phyloP scores from a whole-genome alignment of 1,140 invertebrate species.

The Catajapyx aquilonaris region DNA sequence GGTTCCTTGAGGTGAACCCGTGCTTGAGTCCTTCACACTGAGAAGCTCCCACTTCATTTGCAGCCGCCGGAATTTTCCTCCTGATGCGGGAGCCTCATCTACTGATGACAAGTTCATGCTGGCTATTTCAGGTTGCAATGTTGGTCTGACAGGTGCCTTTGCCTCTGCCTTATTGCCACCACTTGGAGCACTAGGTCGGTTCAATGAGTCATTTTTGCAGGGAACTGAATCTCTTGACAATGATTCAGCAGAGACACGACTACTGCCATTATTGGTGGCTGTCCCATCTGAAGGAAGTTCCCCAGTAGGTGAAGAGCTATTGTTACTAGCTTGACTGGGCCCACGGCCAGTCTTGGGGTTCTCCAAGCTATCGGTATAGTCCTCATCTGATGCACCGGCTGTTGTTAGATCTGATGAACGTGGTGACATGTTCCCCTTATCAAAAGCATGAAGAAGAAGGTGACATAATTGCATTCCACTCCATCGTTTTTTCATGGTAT shows the following conservation, averaged over 20 bases:
- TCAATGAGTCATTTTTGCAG: constrained; percentile 6
- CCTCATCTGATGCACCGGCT: constrained; percentile 46
- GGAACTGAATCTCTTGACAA: constrained; percentile 9
- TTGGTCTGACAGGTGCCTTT: constrained; percentile 6
- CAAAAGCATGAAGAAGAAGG: constrained; percentile 44
- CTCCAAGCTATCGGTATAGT: constrained; percentile 50
- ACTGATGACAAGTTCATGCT: neutral
- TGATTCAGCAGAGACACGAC: constrained; percentile 6
- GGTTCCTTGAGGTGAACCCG: constrained; percentile 10
- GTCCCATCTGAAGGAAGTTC: neutral
- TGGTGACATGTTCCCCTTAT: constrained; percentile 38
- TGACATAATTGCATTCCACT: constrained; percentile 44
- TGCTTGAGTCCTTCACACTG: constrained; percentile 19
- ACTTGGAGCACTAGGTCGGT: constrained; percentile 4
- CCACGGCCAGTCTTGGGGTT: constrained; percentile 15
- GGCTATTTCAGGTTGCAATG: neutral
- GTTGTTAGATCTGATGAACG: no score
- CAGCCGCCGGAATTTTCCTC: constrained; percentile 43
- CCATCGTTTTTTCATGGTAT: constrained; percentile 42
- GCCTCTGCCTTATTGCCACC: constrained; percentile 4
- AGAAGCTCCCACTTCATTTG: constrained; percentile 74
- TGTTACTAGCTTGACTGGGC: neutral
- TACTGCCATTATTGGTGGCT: neutral
- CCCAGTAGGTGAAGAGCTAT: constrained; percentile 7
- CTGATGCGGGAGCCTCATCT: constrained; percentile 18